Base-by-base conservation (phyloP, 1,140 invertebrate species). In the Drosophila pandora region DNA sequence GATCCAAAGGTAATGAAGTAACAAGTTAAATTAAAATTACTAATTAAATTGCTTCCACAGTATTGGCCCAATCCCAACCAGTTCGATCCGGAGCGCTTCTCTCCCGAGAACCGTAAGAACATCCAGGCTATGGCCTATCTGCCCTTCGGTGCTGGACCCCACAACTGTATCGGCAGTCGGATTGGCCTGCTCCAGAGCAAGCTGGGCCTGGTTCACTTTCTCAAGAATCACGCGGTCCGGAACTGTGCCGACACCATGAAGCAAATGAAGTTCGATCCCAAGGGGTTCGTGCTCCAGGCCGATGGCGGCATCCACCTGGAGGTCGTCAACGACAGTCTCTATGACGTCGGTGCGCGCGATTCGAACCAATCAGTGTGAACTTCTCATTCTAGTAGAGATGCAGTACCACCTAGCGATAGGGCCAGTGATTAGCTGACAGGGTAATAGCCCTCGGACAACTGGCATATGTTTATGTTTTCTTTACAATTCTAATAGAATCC, bases 131-230 rank as follows among this genome's bases (percentile, higher is more conserved):
- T 92, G 73, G 92, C 94, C 0, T 97, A 94, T 87, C 85, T 96
- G 32, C 96, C 96, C 0, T 97, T 97, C 76, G 96, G 96, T 1
- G 94, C 95, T 49, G 96, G 96, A 8, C 95, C 95, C 0, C 93
- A 95, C 45, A 95, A 94, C 87, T 97, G 96, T 83, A 96, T 96
- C 72, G 96, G 95, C 94, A 92, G 90, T 21, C 68, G 91, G 1
- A 88, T 91, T 37, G 90, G 87, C 3, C 60, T 92, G 3, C 60
- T 92, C 0, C 90, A 91, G 55, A 23, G 77, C 5, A 92, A 91
- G 34, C 23, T 90, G 3, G 90, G 89, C 7, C 56, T 92, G 17
- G 82, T 92, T 0, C 81, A 91, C 37, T 32, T 92, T 9, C 49
- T 92, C 0, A 90, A 79, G 55, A 89, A 91, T 52, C 75, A 92